These are phyloP conservation scores for Xenopus borealis DNA, from an alignment of 2,113 vertebrate genomes.

Conservation along the genomic window DNA sequence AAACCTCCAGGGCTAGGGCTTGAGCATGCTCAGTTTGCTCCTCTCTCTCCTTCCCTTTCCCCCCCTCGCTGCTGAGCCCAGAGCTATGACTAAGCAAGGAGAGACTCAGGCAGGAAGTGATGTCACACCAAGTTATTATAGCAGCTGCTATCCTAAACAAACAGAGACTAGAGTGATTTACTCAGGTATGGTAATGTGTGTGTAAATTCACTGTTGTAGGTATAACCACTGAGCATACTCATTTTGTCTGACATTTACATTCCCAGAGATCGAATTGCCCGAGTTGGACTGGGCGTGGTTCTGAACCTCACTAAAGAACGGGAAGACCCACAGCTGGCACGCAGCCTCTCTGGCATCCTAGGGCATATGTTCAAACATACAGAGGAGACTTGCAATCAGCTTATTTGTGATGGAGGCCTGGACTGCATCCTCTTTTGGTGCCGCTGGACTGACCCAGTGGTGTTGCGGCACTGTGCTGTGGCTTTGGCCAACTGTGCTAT, in stretches of 20 bases:
- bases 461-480: slow-evolving; percentile 89
- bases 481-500: slow-evolving; percentile 95
- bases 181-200: too few species aligned
- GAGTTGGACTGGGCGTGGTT: slow-evolving; percentile 86
- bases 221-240: too few species aligned
- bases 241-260: background rate
- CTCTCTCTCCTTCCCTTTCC: too few species aligned
- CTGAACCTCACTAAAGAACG: slow-evolving; percentile 85
- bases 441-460: slow-evolving; percentile 77
- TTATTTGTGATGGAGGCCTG: slow-evolving; percentile 84
- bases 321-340: slow-evolving; percentile 79
- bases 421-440: slow-evolving; percentile 94
- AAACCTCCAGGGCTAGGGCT: too few species aligned
- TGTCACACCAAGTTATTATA: too few species aligned
- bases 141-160: too few species aligned
- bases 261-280: slow-evolving; percentile 84
- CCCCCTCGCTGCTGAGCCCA: too few species aligned
- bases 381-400: slow-evolving; percentile 85
- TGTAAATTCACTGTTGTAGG: too few species aligned
- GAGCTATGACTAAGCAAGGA: too few species aligned
- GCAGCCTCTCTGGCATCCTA: slow-evolving; percentile 84
- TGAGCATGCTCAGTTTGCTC: too few species aligned
- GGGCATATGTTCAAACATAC: slow-evolving; percentile 99
- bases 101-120: too few species aligned
- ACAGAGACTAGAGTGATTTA: too few species aligned